Base-by-base conservation (phyloP, 2,113 vertebrate genomes). In the Cyphotilapia sp. region DNA sequence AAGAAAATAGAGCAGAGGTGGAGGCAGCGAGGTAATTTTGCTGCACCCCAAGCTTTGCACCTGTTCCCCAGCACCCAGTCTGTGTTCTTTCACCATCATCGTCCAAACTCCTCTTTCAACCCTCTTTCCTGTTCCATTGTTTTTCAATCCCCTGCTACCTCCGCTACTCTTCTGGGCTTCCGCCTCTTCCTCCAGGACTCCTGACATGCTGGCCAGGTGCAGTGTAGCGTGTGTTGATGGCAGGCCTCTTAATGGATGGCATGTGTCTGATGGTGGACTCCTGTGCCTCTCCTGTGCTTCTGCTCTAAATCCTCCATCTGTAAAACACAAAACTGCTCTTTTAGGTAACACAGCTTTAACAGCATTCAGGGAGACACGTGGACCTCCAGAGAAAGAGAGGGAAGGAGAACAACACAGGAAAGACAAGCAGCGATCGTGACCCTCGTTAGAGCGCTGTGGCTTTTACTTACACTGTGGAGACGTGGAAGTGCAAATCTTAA, bases 311-410 rank as follows among this genome's bases (percentile, higher is more conserved):
- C 85, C 80, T 85, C 84, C 13, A 8, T 84, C 82, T 16, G 19
- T 90, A 85, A 92, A 95, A 94, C 94, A 95, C 91, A 88, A 92
- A 95, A 96, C 90, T 92, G 93, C 92, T 94, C 90, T 95, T 94
- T 92, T 76, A 89, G 85, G 71, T 66, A 91, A 92, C 91, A 89
- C 2, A 19, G 31, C 69, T 92, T 61, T 83, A 87, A 82, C 80
- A 59, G 83, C 83, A 47, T 27, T 81, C 66, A 69, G 90, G 89
- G 91, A 87, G 81, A 8, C 1, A 31, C 16, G 17, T 7, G 54
- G n/a, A 51, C 29, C 81, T 84, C 83, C 49, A n/a, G 84, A 89
- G 88, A 29, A 29, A 69, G 22, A 24, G 31, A 19, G 11, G 66
- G 61, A 57, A 4, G 22, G 22, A 76, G 63, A 81, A 54, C 29